Percentiles rank a stretch among this genome's conserved stretches.
Evolutionary conservation across 2,797 vertebrate genomes (phyloP).

Genomic region (Galagoides demidoff): DNA sequence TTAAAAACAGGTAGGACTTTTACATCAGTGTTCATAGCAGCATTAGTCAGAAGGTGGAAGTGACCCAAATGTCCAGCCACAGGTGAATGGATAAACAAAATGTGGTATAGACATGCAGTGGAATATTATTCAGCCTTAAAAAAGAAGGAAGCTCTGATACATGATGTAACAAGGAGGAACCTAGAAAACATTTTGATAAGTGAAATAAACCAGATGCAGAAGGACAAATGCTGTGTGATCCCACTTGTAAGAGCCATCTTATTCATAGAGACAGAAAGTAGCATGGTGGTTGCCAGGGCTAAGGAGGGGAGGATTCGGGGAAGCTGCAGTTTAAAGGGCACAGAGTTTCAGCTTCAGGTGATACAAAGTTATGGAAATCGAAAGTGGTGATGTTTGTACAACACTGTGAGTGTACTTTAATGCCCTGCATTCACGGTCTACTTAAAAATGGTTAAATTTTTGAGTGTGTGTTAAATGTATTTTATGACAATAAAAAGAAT

Average conservation of each 20-base stretch:
- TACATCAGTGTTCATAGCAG: neutral
- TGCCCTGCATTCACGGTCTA: neutral
- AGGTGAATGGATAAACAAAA: neutral
- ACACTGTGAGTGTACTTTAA: neutral
- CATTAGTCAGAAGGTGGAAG: neutral
- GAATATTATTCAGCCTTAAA: neutral
- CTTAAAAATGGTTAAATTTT: neutral
- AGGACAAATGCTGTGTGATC: neutral
- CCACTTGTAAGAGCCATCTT: neutral
- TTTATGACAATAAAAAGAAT: neutral
- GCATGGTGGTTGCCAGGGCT: neutral
- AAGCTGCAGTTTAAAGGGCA: neutral
- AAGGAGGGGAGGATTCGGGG: neutral
- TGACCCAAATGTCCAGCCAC: neutral
- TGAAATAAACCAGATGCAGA: neutral
- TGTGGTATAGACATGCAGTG: neutral
- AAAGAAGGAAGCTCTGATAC: neutral
- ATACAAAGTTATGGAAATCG: neutral
- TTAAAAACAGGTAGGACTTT: neutral
- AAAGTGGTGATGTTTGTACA: neutral
- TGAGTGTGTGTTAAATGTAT: neutral
- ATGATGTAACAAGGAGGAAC: neutral
- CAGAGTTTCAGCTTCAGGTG: neutral
- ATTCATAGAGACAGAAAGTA: neutral
- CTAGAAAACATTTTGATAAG: neutral